phyloP scores from a whole-genome alignment of 2,113 vertebrate species.

The Nyctibius bracteatus region DNA sequence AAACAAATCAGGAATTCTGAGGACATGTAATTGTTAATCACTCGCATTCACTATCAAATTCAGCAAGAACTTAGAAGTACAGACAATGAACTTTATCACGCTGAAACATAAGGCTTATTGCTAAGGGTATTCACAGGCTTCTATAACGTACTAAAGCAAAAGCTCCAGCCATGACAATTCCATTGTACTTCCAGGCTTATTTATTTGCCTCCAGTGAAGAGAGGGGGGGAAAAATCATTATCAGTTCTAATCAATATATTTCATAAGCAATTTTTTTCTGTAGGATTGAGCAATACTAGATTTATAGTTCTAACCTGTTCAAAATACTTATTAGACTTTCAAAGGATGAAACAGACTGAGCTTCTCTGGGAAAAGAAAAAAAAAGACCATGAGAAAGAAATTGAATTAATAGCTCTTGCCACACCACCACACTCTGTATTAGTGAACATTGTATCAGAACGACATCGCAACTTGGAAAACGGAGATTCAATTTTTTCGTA shows the following conservation, averaged over 20 bases:
- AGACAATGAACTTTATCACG: constrained; percentile 50
- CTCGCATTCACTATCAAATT: constrained; percentile 62
- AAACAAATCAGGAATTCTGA: constrained; percentile 79
- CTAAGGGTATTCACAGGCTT: constrained; percentile 17
- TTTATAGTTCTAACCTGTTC: constrained; percentile 38
- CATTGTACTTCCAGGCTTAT: constrained; percentile 16
- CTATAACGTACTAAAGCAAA: background rate
- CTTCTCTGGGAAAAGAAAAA: background rate
- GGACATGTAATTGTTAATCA: constrained; percentile 75
- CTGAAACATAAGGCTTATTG: constrained; percentile 32
- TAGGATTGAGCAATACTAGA: constrained; percentile 46
- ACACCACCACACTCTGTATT: background rate
- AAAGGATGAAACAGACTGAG: background rate
- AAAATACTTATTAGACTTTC: constrained; percentile 37
- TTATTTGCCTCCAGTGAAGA: constrained; percentile 48
- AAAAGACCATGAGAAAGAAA: background rate
- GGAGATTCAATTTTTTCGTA: background rate
- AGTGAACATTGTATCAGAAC: background rate
- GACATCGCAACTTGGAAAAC: background rate
- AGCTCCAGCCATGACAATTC: constrained; percentile 18
- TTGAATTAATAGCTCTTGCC: constrained; percentile 28
- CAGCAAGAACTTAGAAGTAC: constrained; percentile 47
- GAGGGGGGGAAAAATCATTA: background rate
- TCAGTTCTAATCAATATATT: constrained; percentile 49
- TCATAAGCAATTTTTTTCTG: constrained; percentile 41